A percentile compares a stretch with the other conserved stretches of the same genome.
phyloP scores from a whole-genome alignment of 2,113 vertebrate species.

The Gasterosteus aculeatus region DNA sequence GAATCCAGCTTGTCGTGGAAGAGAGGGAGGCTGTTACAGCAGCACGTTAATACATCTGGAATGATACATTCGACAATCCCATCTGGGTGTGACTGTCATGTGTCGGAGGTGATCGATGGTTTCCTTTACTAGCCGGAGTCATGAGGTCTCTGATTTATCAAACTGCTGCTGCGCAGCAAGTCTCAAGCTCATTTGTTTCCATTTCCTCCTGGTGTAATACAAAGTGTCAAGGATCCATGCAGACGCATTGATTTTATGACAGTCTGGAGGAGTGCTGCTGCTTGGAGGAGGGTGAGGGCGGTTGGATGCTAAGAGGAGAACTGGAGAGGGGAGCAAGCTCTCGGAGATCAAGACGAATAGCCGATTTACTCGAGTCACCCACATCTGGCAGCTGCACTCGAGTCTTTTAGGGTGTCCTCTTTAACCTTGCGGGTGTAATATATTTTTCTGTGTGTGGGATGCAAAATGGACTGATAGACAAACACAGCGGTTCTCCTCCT shows the following conservation, averaged over 20 bases:
- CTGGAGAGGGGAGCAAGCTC: constrained; percentile 25
- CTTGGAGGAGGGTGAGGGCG: constrained; percentile 3
- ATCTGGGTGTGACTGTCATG: not conserved
- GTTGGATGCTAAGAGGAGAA: constrained; percentile 27
- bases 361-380: constrained; percentile 36
- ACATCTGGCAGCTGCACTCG: constrained; percentile 48
- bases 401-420: constrained; percentile 58
- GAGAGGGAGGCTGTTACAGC: not conserved
- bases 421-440: constrained; percentile 17
- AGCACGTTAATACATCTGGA: not conserved
- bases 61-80: not conserved
- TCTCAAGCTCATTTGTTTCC: constrained; percentile 19
- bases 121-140: not conserved
- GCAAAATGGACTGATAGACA: constrained; percentile 45
- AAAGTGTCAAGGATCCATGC: constrained; percentile 47
- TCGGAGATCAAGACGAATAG: constrained; percentile 69
- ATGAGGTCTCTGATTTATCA: constrained; percentile 16
- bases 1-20: not conserved
- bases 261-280: constrained; percentile 33
- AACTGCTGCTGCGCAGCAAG: not conserved
- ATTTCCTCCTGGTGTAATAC: constrained; percentile 46
- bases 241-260: constrained; percentile 71
- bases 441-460: constrained; percentile 3
- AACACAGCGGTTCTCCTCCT: constrained; percentile 41
- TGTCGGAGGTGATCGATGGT: constrained; percentile 28